Evolutionary conservation across 2,888 invertebrate genomes (phyloP).

Genomic region (Idaea biselata): DNA sequence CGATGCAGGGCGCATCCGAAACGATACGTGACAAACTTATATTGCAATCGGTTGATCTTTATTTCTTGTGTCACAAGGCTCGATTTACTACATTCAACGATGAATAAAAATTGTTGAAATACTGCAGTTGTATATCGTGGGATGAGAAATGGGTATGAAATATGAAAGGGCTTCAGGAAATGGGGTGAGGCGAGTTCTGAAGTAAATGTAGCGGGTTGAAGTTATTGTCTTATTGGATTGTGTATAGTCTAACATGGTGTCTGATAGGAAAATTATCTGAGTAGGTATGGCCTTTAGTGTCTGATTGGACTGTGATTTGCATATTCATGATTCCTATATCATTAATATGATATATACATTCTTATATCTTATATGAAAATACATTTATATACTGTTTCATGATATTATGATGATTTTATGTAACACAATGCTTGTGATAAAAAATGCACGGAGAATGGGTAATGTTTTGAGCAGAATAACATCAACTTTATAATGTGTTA

Average conservation of each 20-base stretch:
- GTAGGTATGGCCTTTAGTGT: not conserved
- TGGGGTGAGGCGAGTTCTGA: constrained; percentile 37
- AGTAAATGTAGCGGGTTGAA: constrained; percentile 21
- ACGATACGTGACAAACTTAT: constrained; percentile 41
- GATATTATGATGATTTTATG: not conserved
- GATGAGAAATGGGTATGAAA: constrained; percentile 48
- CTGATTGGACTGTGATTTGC: not conserved
- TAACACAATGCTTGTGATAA: not conserved
- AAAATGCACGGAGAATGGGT: not conserved
- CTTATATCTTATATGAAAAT: no score
- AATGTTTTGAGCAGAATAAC: not conserved
- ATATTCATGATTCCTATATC: no score
- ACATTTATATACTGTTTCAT: no score
- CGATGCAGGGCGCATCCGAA: constrained; percentile 62
- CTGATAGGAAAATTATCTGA: not conserved
- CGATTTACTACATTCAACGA: constrained; percentile 26
- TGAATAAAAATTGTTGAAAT: constrained; percentile 30
- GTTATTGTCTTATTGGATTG: constrained; percentile 22
- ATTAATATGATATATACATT: no score
- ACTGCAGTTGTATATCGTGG: constrained; percentile 34
- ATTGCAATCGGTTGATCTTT: constrained; percentile 35
- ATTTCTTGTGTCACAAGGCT: constrained; percentile 29
- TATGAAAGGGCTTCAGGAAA: constrained; percentile 48
- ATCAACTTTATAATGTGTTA: not conserved
- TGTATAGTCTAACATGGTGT: not conserved